These are phyloP conservation scores for Acanthurus tractus DNA, from an alignment of 2,797 vertebrate species.

Conservation along the genomic window DNA sequence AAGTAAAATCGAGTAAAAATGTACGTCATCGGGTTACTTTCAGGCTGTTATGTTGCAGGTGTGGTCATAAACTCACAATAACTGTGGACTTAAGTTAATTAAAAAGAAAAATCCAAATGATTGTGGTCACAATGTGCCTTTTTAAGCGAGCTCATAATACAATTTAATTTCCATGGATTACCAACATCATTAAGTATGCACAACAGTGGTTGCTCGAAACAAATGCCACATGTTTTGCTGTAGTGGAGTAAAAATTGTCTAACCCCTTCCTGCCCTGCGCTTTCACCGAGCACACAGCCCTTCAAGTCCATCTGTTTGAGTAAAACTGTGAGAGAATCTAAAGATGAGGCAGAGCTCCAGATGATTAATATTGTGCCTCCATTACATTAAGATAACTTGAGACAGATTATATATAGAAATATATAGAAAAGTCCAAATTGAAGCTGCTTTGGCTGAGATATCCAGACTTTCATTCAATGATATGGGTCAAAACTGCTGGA, in stretches of 20 bases:
- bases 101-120: not conserved
- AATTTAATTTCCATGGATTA: conserved; percentile 27
- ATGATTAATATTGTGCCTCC: not conserved
- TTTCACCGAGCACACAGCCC: not conserved
- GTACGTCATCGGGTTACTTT: not conserved
- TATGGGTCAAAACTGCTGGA: not conserved
- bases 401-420: too few relatives aligned
- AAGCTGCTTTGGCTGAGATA: not conserved
- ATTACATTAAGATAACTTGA: not conserved
- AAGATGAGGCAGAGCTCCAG: not conserved
- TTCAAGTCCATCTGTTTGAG: not conserved
- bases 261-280: conserved; percentile 2
- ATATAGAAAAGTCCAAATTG: not conserved
- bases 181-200: conserved; percentile 20
- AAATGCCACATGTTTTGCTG: conserved; percentile 43
- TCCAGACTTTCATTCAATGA: not conserved
- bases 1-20: not conserved
- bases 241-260: not conserved
- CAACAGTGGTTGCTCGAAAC: conserved; percentile 25
- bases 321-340: not conserved
- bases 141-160: conserved; percentile 8
- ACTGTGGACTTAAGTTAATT: conserved; percentile 26
- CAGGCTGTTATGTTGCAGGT: conserved; percentile 17
- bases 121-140: conserved; percentile 13
- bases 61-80: conserved; percentile 29